Base-by-base conservation (phyloP, 2,797 vertebrate species). In the Huso huso region DNA sequence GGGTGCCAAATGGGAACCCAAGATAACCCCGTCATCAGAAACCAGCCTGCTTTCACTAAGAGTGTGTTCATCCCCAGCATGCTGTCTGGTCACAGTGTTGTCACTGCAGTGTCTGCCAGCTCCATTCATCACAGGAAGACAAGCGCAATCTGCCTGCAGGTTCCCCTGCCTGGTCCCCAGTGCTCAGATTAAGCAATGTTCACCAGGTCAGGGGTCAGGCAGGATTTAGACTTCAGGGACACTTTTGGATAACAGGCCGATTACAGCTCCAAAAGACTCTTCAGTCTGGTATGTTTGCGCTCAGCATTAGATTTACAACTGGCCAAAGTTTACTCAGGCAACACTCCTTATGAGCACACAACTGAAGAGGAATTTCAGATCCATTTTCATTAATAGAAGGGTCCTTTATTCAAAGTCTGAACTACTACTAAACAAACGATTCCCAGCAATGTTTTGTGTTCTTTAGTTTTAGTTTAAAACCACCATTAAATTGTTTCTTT, bases 221-320 rank as follows among this genome's bases (percentile, higher is more conserved):
- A 12, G 55, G 64, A 65, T 55, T 55, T 65, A 52, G 50, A 55
- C 52, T 57, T 49, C 48, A 53, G 7, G 48, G n/a, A 11, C 51
- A n/a, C 15, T 7, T n/a, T 57, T 57, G n/a, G 37, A 49, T 3
- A 13, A 5, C 50, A 57, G 52, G 52, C 18, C 8, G 6, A 57
- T 65, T 13, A 48, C 13, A 4, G 51, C 23, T 53, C 63, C 63
- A 23, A 10, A 10, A 10, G 15, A 48, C 63, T 51, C 11, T 52
- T 11, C 12, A 37, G 23, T n/a, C 13, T 12, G 9, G 13, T n/a
- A 3, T 48, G 63, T 52, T 53, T 48, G 18, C 63, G 6, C 15
- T 18, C 10, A 5, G 55, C 6, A 65, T 10, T 12, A 37, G 51
- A 51, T 37, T 37, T 10, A 11, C 13, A 11, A 10, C 11, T 6